Percentiles rank a stretch among this genome's conserved stretches.
Conservation (phyloP, 2,888 invertebrate species). For the Hedychridium roseum region DNA sequence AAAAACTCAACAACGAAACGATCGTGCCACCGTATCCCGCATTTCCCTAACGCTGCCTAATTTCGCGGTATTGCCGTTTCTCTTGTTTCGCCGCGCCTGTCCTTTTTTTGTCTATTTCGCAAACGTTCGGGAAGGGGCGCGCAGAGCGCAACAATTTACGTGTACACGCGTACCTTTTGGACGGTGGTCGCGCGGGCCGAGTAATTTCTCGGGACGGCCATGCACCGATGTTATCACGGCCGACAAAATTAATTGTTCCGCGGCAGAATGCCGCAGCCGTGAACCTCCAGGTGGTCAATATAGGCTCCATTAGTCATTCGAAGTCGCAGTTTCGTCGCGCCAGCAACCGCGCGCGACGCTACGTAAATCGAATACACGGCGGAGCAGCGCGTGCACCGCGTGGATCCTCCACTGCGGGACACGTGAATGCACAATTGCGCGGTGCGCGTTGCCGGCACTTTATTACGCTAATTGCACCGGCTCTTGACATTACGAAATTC, state of each 20-base stretch:
- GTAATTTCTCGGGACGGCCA: background rate
- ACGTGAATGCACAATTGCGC: conserved; percentile 21
- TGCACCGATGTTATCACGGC: background rate
- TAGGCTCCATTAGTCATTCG: conserved; percentile 15
- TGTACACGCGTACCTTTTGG: too few relatives aligned
- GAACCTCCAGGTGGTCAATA: background rate
- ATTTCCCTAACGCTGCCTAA: too few relatives aligned
- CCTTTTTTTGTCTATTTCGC: too few relatives aligned
- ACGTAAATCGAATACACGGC: conserved; percentile 22
- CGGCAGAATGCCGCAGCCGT: background rate
- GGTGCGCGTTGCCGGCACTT: conserved; percentile 26
- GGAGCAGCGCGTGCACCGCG: conserved; percentile 15
- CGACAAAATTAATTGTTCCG: background rate
- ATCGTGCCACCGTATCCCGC: too few relatives aligned
- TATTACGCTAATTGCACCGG: conserved; percentile 34
- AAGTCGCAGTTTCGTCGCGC: conserved; percentile 16
- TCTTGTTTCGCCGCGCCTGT: too few relatives aligned
- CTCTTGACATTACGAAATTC: conserved; percentile 29
- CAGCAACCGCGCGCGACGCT: too few relatives aligned
- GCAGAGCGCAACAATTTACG: too few relatives aligned
- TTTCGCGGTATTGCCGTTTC: too few relatives aligned
- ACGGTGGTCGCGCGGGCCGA: background rate
- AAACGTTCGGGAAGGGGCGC: too few relatives aligned
- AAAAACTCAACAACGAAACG: too few relatives aligned
- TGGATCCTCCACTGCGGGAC: conserved; percentile 10